These are phyloP conservation scores for Hystrix brachyura DNA, from an alignment of 2,113 vertebrate genomes.

Conservation along the genomic window DNA sequence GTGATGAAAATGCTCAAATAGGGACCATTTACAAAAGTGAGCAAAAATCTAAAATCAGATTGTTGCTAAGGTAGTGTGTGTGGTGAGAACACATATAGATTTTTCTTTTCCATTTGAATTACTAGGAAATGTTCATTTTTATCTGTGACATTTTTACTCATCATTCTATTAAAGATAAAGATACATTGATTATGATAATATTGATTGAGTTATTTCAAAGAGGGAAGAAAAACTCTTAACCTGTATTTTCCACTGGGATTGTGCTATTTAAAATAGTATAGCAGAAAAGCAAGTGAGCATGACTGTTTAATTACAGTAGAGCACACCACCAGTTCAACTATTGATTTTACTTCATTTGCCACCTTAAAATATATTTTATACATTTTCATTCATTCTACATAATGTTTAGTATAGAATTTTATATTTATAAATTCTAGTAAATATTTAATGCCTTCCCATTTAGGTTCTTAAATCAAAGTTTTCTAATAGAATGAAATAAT, in stretches of 20 bases:
- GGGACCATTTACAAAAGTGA: not conserved
- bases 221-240: slow-evolving; percentile 51
- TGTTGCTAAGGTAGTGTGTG: not conserved
- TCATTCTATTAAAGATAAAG: slow-evolving; percentile 51
- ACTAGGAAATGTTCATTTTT: slow-evolving; percentile 30
- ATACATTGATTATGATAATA: slow-evolving; percentile 65
- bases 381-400: slow-evolving; percentile 69
- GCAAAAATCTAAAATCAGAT: not conserved
- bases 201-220: slow-evolving; percentile 69
- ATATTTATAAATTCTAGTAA: slow-evolving; percentile 77
- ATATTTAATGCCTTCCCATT: slow-evolving; percentile 81
- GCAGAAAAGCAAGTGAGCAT: slow-evolving; percentile 77
- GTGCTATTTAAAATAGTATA: slow-evolving; percentile 76
- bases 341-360: slow-evolving; percentile 85
- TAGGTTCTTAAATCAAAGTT: slow-evolving; percentile 76
- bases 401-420: slow-evolving; percentile 64
- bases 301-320: slow-evolving; percentile 83
- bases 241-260: slow-evolving; percentile 64
- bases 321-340: slow-evolving; percentile 76
- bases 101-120: slow-evolving; percentile 6
- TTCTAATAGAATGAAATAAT: slow-evolving; percentile 72
- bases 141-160: not conserved
- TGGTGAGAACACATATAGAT: not conserved
- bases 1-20: not conserved
- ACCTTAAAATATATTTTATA: slow-evolving; percentile 78